Evolutionary conservation across 2,888 invertebrate species (phyloP).

Genomic region (Allophyes oxyacanthae): DNA sequence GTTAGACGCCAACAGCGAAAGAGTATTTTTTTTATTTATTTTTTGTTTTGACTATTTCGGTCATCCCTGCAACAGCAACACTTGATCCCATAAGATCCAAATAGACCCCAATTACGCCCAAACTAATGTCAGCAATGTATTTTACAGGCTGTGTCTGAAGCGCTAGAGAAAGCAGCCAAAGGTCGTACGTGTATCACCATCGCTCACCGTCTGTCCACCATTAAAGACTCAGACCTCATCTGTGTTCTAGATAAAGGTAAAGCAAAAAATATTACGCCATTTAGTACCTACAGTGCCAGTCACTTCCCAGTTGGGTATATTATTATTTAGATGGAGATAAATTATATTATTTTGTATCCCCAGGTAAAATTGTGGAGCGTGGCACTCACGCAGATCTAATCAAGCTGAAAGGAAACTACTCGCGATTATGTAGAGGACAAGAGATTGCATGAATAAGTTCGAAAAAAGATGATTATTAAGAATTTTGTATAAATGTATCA

Average conservation of each 20-base stretch:
- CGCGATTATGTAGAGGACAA: constrained; percentile 88
- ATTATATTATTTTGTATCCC: constrained; percentile 16
- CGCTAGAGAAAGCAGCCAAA: constrained; percentile 94
- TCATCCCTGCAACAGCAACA: no score
- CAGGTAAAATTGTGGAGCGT: constrained; percentile 92
- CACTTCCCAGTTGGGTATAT: no score
- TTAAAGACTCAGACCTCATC: constrained; percentile 95
- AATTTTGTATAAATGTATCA: no score
- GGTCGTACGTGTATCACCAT: constrained; percentile 96
- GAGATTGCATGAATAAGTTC: constrained; percentile 60
- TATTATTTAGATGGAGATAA: neutral
- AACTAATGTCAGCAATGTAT: no score
- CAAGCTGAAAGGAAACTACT: constrained; percentile 90
- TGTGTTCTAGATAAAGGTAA: constrained; percentile 94
- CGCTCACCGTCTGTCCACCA: constrained; percentile 95
- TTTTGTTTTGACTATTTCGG: no score
- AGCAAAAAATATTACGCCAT: no score
- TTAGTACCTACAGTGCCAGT: no score
- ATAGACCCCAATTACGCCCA: no score
- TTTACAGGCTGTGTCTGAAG: constrained; percentile 93
- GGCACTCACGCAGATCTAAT: constrained; percentile 93
- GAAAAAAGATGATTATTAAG: no score
- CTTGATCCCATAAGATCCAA: no score
- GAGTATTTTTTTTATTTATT: no score
- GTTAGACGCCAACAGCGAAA: constrained; percentile 92